Percentiles rank a stretch among this genome's conserved stretches.
phyloP scores from a whole-genome alignment of 1,140 invertebrate genomes.

The Eurosta solidaginis region DNA sequence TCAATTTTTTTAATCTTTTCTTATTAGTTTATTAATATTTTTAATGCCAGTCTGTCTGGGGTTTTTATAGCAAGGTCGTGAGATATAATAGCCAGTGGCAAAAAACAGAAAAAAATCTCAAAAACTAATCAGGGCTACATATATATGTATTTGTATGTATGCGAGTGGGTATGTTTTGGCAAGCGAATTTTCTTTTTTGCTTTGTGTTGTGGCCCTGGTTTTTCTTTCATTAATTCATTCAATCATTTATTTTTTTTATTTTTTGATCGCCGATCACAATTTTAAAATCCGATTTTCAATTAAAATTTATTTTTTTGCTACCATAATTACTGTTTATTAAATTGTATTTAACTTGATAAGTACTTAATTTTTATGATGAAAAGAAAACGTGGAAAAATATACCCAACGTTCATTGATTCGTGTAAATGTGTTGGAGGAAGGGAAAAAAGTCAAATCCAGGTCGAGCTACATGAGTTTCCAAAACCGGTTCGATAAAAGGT shows the following conservation, averaged over 20 bases:
- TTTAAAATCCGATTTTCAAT: background rate
- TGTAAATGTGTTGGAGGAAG: too few species aligned
- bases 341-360: slow-evolving; percentile 19
- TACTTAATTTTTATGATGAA: background rate
- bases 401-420: too few species aligned
- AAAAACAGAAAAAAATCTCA: background rate
- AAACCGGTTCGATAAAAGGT: too few species aligned
- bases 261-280: background rate
- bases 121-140: background rate
- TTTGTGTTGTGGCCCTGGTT: background rate
- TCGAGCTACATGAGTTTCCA: too few species aligned
- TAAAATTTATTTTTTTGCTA: background rate
- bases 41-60: slow-evolving; percentile 17
- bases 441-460: too few species aligned
- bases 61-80: slow-evolving; percentile 24
- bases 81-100: background rate
- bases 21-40: background rate
- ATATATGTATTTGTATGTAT: background rate
- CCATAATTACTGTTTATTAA: slow-evolving; percentile 9
- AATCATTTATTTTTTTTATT: background rate
- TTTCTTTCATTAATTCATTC: background rate
- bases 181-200: background rate
- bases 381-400: background rate
- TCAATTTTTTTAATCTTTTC: background rate
- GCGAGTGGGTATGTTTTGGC: too few species aligned